phyloP scores from a whole-genome alignment of 2,113 vertebrate genomes.

The Steatornis caripensis region DNA sequence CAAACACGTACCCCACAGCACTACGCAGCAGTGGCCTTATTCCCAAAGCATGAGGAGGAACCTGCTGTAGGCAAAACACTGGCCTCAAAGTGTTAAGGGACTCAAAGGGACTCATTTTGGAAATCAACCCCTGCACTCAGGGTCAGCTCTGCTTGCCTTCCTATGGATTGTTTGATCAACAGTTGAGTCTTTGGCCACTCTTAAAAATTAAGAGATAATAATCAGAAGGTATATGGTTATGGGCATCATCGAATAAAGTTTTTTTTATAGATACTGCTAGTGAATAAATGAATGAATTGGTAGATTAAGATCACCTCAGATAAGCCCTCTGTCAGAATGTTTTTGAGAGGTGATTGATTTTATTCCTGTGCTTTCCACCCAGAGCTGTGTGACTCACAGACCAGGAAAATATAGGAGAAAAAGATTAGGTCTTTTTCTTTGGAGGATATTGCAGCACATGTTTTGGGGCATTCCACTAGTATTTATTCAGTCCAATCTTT shows the following conservation, averaged over 20 bases:
- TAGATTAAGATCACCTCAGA: background rate
- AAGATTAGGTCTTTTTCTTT: background rate
- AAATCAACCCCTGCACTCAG: background rate
- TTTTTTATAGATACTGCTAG: background rate
- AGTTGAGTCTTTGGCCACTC: accelerated
- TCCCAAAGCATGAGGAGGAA: accelerated
- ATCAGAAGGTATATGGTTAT: background rate
- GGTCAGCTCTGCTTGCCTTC: background rate
- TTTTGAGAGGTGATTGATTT: background rate
- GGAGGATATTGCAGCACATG: background rate
- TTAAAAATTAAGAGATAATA: background rate
- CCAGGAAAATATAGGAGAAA: background rate
- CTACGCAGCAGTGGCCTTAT: accelerated
- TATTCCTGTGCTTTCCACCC: background rate
- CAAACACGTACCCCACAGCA: accelerated
- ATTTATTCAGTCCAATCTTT: background rate
- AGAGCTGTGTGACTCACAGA: background rate
- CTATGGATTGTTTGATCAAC: background rate
- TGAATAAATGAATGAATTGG: background rate
- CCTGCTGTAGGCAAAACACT: background rate
- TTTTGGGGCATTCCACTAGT: background rate
- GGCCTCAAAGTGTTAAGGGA: background rate
- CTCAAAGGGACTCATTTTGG: accelerated
- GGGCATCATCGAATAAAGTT: accelerated
- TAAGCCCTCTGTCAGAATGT: background rate